A percentile compares a stretch with the other conserved stretches of the same genome.
Conservation (phyloP, 2,797 vertebrate genomes). For the Aulostomus chinensis region DNA sequence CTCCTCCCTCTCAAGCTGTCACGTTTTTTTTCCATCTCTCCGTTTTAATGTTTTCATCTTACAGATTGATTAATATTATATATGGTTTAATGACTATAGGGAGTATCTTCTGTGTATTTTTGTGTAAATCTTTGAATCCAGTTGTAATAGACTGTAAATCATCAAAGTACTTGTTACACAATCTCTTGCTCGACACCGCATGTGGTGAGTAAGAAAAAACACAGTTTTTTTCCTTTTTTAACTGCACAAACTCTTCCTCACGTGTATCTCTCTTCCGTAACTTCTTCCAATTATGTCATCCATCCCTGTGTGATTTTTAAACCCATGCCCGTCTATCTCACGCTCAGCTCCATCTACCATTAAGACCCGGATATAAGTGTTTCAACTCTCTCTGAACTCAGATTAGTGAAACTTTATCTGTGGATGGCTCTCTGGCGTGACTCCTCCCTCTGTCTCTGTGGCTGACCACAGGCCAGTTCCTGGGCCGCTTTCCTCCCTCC, state of each 20-base stretch:
- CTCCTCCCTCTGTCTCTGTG: conserved; percentile 74
- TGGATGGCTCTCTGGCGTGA: conserved; percentile 32
- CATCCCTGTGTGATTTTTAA: not conserved
- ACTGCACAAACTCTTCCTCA: too few relatives aligned
- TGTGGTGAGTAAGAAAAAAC: not conserved
- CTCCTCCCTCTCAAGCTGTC: conserved; percentile 50
- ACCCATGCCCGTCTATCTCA: not conserved
- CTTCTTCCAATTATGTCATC: not conserved
- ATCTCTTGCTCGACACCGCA: not conserved
- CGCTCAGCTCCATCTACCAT: conserved; percentile 14
- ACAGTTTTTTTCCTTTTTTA: too few relatives aligned
- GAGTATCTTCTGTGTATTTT: too few relatives aligned
- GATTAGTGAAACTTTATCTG: conserved; percentile 45
- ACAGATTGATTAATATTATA: too few relatives aligned
- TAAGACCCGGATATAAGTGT: conserved; percentile 36
- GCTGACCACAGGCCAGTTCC: conserved; percentile 67
- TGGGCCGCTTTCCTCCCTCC: conserved; percentile 83
- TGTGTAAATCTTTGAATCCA: too few relatives aligned
- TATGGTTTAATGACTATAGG: too few relatives aligned
- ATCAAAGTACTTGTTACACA: too few relatives aligned
- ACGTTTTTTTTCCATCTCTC: conserved; percentile 20
- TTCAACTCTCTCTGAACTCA: conserved; percentile 46
- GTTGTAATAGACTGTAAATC: too few relatives aligned
- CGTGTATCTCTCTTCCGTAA: not conserved
- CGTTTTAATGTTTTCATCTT: conserved; percentile 16